phyloP scores from a whole-genome alignment of 2,113 vertebrate genomes.

The Sceloporus undulatus region DNA sequence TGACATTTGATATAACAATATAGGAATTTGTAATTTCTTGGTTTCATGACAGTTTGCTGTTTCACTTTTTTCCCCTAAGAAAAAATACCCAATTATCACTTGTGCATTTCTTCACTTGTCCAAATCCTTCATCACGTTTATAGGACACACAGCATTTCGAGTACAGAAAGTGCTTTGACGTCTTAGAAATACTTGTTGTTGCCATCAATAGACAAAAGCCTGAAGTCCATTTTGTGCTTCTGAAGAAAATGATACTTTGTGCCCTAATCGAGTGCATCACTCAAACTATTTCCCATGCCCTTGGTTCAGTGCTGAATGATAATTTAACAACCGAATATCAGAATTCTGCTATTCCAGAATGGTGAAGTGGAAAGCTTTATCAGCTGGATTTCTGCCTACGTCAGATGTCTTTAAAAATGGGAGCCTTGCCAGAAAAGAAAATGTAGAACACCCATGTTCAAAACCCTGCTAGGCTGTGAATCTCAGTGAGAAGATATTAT shows the following conservation, averaged over 20 bases:
- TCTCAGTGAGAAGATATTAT: too few species aligned
- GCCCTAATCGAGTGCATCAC: not conserved
- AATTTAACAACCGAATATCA: not conserved
- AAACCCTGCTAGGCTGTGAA: not conserved
- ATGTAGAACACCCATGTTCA: not conserved
- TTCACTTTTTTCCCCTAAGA: not conserved
- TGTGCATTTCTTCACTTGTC: not conserved
- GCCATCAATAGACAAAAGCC: not conserved
- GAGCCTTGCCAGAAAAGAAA: not conserved
- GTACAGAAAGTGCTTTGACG: not conserved
- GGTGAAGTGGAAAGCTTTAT: not conserved
- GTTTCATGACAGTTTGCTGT: not conserved
- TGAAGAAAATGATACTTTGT: not conserved
- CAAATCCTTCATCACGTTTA: not conserved
- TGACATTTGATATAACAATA: not conserved
- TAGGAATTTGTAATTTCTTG: not conserved
- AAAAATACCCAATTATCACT: not conserved
- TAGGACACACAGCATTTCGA: not conserved
- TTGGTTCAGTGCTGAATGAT: not conserved
- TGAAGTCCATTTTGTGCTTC: constrained; percentile 2
- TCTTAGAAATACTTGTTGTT: not conserved
- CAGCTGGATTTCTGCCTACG: not conserved
- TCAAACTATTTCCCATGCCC: not conserved
- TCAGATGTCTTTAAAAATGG: too few species aligned
- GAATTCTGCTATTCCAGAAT: not conserved